A percentile compares a stretch with the other conserved stretches of the same genome.
Evolutionary conservation across 2,888 invertebrate species (phyloP).

Genomic region (Platerodrilus igneus): DNA sequence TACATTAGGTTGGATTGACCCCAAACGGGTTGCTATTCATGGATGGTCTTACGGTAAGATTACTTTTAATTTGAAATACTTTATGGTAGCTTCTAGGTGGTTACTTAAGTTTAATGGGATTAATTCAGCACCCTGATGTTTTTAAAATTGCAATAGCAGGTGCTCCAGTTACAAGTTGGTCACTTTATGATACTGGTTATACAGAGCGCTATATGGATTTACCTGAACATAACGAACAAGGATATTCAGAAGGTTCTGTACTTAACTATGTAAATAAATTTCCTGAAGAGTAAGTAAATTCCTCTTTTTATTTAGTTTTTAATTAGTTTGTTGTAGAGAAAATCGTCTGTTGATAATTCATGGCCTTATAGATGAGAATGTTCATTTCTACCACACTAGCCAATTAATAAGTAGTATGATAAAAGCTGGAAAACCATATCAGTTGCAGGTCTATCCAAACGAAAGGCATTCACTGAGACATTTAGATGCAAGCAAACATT

Average conservation of each 20-base stretch:
- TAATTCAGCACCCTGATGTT: conserved; percentile 86
- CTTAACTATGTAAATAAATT: conserved; percentile 80
- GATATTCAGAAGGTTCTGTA: conserved; percentile 81
- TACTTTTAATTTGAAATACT: not conserved
- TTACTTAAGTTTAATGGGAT: conserved; percentile 90
- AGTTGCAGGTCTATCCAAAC: conserved; percentile 91
- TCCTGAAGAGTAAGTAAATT: conserved; percentile 76
- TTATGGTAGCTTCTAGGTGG: conserved; percentile 57
- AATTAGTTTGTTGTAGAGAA: conserved; percentile 54
- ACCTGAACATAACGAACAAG: conserved; percentile 69
- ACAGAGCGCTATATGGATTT: conserved; percentile 96
- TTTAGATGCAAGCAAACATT: conserved; percentile 92
- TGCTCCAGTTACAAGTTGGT: conserved; percentile 97
- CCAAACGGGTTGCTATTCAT: conserved; percentile 88
- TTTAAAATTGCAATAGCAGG: conserved; percentile 96
- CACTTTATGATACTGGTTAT: conserved; percentile 96
- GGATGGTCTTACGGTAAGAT: conserved; percentile 94
- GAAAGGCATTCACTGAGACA: conserved; percentile 94
- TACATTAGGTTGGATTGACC: conserved; percentile 82
- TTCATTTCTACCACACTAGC: conserved; percentile 95
- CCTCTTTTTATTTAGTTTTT: conserved; percentile 10
- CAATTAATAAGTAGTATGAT: conserved; percentile 85
- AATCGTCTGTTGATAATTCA: conserved; percentile 92
- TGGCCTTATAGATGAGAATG: conserved; percentile 97
- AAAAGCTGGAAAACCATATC: conserved; percentile 93